A percentile compares a stretch with the other conserved stretches of the same genome.
These are phyloP conservation scores for Hemibagrus guttatus DNA, from an alignment of 2,797 vertebrate species.

Conservation along the genomic window DNA sequence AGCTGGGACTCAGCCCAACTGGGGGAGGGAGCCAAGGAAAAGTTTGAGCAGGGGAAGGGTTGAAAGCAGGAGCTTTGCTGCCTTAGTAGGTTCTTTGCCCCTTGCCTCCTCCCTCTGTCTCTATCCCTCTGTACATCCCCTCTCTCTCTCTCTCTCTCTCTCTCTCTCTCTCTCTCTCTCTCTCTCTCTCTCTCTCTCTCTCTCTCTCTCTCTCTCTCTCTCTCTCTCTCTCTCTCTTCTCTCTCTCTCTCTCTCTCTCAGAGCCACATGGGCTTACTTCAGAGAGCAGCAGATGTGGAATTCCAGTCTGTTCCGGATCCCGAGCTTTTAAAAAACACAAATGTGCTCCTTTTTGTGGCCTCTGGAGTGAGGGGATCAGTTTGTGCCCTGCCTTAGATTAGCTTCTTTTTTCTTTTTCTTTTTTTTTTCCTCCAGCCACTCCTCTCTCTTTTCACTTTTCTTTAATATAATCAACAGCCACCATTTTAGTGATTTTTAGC, in stretches of 20 bases:
- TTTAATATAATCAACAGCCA: neutral
- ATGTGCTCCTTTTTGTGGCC: constrained; percentile 68
- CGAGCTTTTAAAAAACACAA: constrained; percentile 65
- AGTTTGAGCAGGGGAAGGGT: constrained; percentile 53
- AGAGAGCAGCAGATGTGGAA: constrained; percentile 82
- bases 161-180: constrained; percentile 18
- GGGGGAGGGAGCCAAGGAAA: constrained; percentile 54
- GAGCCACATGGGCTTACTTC: constrained; percentile 75
- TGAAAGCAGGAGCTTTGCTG: constrained; percentile 65
- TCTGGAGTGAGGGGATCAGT: constrained; percentile 60
- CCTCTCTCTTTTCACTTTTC: constrained; percentile 12
- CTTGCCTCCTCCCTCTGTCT: neutral
- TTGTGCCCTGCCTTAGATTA: constrained; percentile 47
- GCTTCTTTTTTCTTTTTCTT: neutral
- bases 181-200: constrained; percentile 40
- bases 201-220: no score
- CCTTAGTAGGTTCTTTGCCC: constrained; percentile 8
- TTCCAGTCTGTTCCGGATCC: constrained; percentile 70
- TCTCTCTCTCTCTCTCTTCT: neutral
- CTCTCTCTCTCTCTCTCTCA: constrained; percentile 44
- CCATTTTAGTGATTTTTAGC: neutral
- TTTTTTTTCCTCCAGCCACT: neutral
- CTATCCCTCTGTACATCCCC: neutral
- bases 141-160: constrained; percentile 22
- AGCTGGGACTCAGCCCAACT: constrained; percentile 66